Conservation (phyloP, 2,113 vertebrate genomes). For the Sylvietta virens region DNA sequence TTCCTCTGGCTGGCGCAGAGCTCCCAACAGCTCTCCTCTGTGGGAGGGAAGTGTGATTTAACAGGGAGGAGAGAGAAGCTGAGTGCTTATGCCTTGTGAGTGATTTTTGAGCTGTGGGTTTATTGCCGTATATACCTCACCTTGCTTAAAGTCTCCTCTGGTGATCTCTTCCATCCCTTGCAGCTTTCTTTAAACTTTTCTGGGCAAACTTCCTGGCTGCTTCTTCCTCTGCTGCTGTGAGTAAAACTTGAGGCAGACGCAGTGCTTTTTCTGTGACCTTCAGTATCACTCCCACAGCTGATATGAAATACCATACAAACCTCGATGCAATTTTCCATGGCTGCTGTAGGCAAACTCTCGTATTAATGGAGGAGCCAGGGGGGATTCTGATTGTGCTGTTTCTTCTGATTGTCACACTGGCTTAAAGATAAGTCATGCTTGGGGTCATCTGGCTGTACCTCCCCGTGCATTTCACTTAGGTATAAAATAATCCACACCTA, state of each 20-base stretch:
- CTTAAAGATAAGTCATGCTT: slow-evolving; percentile 15
- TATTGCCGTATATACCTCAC: background rate
- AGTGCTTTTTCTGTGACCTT: slow-evolving; percentile 31
- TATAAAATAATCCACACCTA: background rate
- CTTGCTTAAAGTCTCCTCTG: background rate
- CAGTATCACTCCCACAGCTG: background rate
- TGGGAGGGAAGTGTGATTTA: slow-evolving; percentile 18
- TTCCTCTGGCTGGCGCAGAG: background rate
- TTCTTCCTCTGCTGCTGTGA: background rate
- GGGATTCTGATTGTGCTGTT: slow-evolving; percentile 27
- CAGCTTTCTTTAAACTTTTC: background rate
- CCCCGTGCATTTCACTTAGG: background rate
- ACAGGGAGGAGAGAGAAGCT: background rate
- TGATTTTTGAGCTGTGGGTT: background rate
- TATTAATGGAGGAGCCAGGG: slow-evolving; percentile 4
- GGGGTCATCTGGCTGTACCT: background rate
- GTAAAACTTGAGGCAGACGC: background rate
- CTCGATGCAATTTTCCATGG: background rate
- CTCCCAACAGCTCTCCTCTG: background rate
- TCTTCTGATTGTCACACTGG: slow-evolving; percentile 16
- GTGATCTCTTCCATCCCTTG: background rate
- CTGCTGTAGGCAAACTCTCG: slow-evolving; percentile 18
- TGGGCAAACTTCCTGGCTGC: background rate
- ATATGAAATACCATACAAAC: background rate
- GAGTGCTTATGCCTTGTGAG: background rate